phyloP scores from a whole-genome alignment of 37 sponge, comb jelly and placozoan species.

The Lycopodina hypogea region DNA sequence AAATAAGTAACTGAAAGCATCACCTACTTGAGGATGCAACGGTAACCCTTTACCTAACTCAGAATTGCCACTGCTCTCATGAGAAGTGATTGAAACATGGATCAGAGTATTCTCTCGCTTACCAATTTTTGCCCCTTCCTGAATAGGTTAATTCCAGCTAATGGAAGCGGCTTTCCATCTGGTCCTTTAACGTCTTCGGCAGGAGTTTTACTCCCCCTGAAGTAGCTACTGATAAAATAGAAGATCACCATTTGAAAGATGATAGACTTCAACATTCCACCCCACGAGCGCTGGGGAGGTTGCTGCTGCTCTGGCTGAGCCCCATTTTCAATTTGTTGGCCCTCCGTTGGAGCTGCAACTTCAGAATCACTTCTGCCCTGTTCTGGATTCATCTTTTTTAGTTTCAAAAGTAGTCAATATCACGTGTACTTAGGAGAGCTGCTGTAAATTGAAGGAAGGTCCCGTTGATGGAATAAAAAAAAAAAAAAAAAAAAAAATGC shows the following conservation, averaged over 20 bases:
- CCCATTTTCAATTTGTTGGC: not conserved
- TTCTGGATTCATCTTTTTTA: too few species aligned
- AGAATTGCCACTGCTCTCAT: too few species aligned
- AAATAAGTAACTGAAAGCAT: too few species aligned
- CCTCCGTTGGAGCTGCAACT: not conserved
- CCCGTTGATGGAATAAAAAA: too few species aligned
- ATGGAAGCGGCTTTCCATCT: conserved; percentile 24
- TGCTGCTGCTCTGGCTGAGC: conserved; percentile 10
- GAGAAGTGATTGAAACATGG: too few species aligned
- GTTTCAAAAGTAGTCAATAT: too few species aligned
- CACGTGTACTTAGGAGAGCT: too few species aligned
- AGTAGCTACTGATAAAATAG: conserved; percentile 74
- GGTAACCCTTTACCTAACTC: too few species aligned
- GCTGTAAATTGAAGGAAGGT: too few species aligned
- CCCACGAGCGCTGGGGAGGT: conserved; percentile 11
- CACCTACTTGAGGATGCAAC: too few species aligned
- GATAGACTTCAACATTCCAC: conserved; percentile 47
- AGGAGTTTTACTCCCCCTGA: conserved; percentile 51
- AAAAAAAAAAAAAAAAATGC: too few species aligned
- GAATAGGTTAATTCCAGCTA: conserved; percentile 61
- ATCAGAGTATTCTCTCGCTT: too few species aligned
- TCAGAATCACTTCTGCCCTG: not conserved
- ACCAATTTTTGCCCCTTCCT: conserved; percentile 51
- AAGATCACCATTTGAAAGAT: conserved; percentile 67
- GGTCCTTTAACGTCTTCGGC: conserved; percentile 7